phyloP scores from a whole-genome alignment of 2,797 vertebrate genomes.

The Scyliorhinus canicula region DNA sequence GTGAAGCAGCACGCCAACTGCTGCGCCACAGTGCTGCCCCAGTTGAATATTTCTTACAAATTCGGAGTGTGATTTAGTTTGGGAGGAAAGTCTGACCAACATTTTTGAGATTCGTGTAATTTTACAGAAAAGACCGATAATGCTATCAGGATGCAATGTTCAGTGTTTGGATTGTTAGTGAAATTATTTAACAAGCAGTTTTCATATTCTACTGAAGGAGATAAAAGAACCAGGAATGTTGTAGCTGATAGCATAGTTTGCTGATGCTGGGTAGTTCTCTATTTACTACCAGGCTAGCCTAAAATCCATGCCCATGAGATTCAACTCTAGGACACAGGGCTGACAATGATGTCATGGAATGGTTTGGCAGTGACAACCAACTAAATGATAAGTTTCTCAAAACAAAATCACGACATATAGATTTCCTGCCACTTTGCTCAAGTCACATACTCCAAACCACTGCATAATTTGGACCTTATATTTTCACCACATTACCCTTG shows the following conservation, averaged over 20 bases:
- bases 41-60: not conserved
- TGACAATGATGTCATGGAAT: not conserved
- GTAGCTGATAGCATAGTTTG: not conserved
- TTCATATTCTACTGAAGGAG: constrained; percentile 23
- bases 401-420: not conserved
- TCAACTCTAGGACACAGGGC: not conserved
- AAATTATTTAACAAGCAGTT: constrained; percentile 9
- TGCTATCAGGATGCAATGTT: constrained; percentile 18
- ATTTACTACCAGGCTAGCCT: not conserved
- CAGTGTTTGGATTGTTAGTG: not conserved
- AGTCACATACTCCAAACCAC: not conserved
- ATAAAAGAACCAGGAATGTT: constrained; percentile 15
- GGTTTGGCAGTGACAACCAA: not conserved
- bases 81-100: not conserved
- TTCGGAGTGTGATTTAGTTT: not conserved
- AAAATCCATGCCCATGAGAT: not conserved
- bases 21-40: too few relatives aligned
- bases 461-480: not conserved
- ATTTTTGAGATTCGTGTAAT: not conserved
- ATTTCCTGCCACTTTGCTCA: not conserved
- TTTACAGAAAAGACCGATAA: not conserved
- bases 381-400: not conserved
- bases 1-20: too few relatives aligned
- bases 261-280: not conserved
- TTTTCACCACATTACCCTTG: not conserved